Evolutionary conservation across 2,888 invertebrate species (phyloP).

Genomic region (Didymodactylos carnosus): DNA sequence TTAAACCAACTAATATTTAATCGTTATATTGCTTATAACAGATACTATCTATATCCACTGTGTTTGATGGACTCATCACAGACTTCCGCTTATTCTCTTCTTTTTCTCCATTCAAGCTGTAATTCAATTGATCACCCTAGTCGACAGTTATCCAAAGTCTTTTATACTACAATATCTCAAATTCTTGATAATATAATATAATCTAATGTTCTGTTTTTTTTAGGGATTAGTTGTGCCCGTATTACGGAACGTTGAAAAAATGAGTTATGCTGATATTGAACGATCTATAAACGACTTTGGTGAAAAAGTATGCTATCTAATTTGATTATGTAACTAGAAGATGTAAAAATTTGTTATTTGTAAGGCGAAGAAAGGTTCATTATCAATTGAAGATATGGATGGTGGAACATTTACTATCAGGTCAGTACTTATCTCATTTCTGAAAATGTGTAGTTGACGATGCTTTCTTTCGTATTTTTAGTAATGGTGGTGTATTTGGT

Average conservation of each 20-base stretch:
- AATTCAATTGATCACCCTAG: too few species aligned
- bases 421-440: neutral
- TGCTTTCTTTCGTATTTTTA: too few species aligned
- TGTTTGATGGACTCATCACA: too few species aligned
- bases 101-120: too few species aligned
- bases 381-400: conserved; percentile 97
- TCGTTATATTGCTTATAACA: too few species aligned
- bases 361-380: conserved; percentile 35
- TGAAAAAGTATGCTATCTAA: conserved; percentile 52
- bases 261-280: conserved; percentile 91
- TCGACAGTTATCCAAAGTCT: too few species aligned
- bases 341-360: neutral
- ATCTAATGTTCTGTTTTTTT: neutral
- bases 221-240: conserved; percentile 86
- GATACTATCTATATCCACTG: too few species aligned
- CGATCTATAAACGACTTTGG: conserved; percentile 64
- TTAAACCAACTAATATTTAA: too few species aligned
- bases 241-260: conserved; percentile 69
- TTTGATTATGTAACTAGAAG: neutral
- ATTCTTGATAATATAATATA: too few species aligned
- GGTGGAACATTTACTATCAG: conserved; percentile 50
- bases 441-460: neutral
- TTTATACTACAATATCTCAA: too few species aligned
- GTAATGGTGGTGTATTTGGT: conserved; percentile 96
- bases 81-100: too few species aligned